A percentile compares a stretch with the other conserved stretches of the same genome.
Conservation (phyloP, 1,140 invertebrate genomes). For the Bombus terrestris region DNA sequence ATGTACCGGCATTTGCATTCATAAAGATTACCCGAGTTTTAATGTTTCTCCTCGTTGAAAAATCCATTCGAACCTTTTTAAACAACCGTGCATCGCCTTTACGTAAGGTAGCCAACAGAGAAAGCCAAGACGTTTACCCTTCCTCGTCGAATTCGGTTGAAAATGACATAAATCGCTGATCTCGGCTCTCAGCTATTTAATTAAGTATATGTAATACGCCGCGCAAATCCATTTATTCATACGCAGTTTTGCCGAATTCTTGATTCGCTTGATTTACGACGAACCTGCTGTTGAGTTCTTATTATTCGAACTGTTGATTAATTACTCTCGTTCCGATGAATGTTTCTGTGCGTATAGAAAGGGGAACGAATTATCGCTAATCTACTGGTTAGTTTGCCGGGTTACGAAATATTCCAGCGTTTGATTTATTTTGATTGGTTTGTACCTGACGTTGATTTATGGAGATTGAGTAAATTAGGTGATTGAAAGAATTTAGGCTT, state of each 20-base stretch:
- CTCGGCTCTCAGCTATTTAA: not conserved
- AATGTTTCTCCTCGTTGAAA: slow-evolving; percentile 27
- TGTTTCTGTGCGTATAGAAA: not conserved
- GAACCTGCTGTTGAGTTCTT: not conserved
- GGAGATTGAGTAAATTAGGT: not conserved
- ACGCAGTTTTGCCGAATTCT: not conserved
- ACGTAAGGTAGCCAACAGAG: not conserved
- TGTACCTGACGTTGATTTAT: not conserved
- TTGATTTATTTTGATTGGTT: not conserved
- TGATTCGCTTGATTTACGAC: not conserved
- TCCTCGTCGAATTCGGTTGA: not conserved
- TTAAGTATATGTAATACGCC: not conserved
- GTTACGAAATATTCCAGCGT: not conserved
- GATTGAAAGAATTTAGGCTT: not conserved
- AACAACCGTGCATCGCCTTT: not conserved
- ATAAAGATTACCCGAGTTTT: slow-evolving; percentile 47
- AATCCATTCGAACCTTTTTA: not conserved
- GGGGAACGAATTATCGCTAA: not conserved
- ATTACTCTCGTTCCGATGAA: not conserved
- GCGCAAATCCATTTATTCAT: not conserved
- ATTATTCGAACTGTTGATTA: not conserved
- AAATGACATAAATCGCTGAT: not conserved
- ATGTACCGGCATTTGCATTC: slow-evolving; percentile 33
- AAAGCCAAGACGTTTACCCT: no score
- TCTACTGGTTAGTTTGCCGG: not conserved